Evolutionary conservation across 53 echinoderm and acorn worm genomes (phyloP).

Genomic region (Holothuria scabra): DNA sequence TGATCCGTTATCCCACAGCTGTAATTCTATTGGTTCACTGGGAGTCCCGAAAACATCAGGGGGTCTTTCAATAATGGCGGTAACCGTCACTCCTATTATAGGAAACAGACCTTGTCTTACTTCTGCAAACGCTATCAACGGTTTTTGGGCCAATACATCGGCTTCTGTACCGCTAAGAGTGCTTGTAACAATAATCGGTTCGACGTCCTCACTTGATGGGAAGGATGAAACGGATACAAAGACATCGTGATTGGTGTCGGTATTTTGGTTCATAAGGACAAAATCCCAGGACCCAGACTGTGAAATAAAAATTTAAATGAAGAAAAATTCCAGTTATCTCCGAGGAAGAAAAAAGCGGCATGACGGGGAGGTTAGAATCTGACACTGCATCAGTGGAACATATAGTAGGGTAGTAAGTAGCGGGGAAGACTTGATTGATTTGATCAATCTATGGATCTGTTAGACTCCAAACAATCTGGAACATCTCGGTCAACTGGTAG

Average conservation of each 20-base stretch:
- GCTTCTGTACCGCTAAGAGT: conserved; percentile 53
- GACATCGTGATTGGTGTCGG: conserved; percentile 25
- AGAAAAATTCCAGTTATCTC: background rate
- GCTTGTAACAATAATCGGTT: conserved; percentile 64
- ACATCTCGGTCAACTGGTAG: too few relatives aligned
- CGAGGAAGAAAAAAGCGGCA: too few relatives aligned
- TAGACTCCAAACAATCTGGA: too few relatives aligned
- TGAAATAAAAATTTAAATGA: background rate
- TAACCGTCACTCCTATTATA: conserved; percentile 63
- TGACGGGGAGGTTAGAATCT: too few relatives aligned
- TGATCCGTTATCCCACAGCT: conserved; percentile 71
- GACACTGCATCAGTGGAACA: too few relatives aligned
- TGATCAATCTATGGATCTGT: too few relatives aligned
- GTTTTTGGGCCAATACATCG: conserved; percentile 44
- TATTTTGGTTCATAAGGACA: background rate
- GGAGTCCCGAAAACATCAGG: too few relatives aligned
- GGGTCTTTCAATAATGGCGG: conserved; percentile 62
- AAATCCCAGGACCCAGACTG: conserved; percentile 1
- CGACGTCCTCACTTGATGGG: conserved; percentile 53
- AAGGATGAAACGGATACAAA: conserved; percentile 56
- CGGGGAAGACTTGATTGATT: too few relatives aligned
- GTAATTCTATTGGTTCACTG: conserved; percentile 29
- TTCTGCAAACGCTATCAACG: conserved; percentile 63
- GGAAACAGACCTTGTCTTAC: conserved; percentile 64
- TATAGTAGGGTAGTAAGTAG: too few relatives aligned